phyloP scores from a whole-genome alignment of 2,797 vertebrate species.

The Austrolebias charrua region DNA sequence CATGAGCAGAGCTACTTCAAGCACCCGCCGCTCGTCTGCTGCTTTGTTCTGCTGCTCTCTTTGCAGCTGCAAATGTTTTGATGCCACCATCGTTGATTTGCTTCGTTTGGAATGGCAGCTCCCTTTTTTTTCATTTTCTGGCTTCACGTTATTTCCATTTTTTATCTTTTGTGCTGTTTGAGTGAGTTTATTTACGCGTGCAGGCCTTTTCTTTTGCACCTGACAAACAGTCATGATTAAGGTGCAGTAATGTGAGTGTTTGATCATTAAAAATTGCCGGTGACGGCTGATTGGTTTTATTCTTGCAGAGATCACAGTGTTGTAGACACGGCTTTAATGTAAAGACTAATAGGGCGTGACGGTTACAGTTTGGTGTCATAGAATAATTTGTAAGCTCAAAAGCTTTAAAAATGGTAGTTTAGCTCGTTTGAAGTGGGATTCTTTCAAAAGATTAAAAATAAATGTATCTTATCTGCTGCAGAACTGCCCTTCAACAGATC shows the following conservation, averaged over 20 bases:
- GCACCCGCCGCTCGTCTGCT: conserved; percentile 56
- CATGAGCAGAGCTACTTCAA: conserved; percentile 67
- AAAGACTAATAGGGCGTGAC: conserved; percentile 9
- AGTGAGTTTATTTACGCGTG: conserved; percentile 29
- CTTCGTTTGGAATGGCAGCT: conserved; percentile 43
- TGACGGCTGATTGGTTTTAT: conserved; percentile 23
- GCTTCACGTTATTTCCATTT: conserved; percentile 50
- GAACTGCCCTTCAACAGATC: too few species aligned
- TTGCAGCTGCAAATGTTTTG: conserved; percentile 64
- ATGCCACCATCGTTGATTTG: conserved; percentile 60
- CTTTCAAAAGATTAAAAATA: too few species aligned
- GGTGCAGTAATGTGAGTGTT: conserved; percentile 39
- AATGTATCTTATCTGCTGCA: too few species aligned
- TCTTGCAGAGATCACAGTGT: conserved; percentile 12
- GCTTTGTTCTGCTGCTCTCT: conserved; percentile 60
- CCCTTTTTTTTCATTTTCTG: conserved; percentile 39
- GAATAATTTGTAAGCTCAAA: not conserved
- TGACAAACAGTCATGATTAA: conserved; percentile 29
- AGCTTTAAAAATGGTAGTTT: not conserved
- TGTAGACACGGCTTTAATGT: conserved; percentile 24
- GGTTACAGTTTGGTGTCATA: conserved; percentile 3
- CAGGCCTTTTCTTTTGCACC: conserved; percentile 38
- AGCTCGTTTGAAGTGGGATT: too few species aligned
- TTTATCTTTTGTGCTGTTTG: conserved; percentile 38
- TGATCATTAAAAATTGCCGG: conserved; percentile 36